Evolutionary conservation across 2,888 invertebrate species (phyloP), one percentile per base, ranked within the genome.

Genomic region (Cephus sareptanus): DNA sequence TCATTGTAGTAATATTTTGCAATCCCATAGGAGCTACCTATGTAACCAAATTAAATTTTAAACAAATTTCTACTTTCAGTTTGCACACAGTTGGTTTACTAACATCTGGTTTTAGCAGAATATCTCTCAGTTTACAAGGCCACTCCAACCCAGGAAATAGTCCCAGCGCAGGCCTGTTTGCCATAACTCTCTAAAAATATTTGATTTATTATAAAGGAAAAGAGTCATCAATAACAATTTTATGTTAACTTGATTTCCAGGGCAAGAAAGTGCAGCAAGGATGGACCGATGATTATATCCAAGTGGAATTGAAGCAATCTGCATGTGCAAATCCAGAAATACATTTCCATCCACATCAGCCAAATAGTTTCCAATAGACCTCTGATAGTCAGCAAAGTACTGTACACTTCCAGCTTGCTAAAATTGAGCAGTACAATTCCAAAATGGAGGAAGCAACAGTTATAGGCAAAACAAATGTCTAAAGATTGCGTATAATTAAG

Each of bases 141-240:
- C 98, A 99, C 87, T 98, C 97, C 74, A 93, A 93, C 30, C 96
- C 96, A 0, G 99, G 99, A 90, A 97, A 98, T 0, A 97, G 96
- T 12, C 98, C 98, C 23, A 99, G 93, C 2, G 99, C 98, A n/a
- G 99, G 99, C 77, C 99, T 94, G 90, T 99, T 99, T 1, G 98
- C 93, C 79, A 98, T 93, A 23, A 95, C 93, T 93, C 93, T 95
- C 97, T 97, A 23, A 23, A 56, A 56, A 23, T 23, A 23, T 56
- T 56, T 0, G 6, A 56, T 56, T 6, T 4, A 23, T 56, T 56
- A 56, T 23, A 56, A 56, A 56, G 6, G 1, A 23, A 15, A 40
- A 56, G 23, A 56, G 0, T 6, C 23, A 56, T 56, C 6, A 6
- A 56, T 56, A 56, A 23, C 40, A 56, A 56, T 23, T 23, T 23